Conservation (phyloP, 2,888 invertebrate species). For the Argyresthia goedartella region DNA sequence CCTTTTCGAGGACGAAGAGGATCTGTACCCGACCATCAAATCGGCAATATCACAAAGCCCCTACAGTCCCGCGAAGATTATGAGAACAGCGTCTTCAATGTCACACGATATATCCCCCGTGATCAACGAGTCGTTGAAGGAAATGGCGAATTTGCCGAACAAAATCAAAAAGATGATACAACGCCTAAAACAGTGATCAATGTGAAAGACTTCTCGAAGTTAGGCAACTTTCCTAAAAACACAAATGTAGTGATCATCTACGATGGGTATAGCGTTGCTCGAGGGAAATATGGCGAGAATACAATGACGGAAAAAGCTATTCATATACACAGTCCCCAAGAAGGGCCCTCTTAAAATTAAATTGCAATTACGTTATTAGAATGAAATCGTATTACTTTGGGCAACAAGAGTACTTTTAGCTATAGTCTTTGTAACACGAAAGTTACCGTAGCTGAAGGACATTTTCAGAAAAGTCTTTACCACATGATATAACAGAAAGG, state of each 20-base stretch:
- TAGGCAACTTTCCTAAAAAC: conserved; percentile 19
- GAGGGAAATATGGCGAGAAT: conserved; percentile 53
- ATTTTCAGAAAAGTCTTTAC: no score
- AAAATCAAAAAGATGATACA: conserved; percentile 51
- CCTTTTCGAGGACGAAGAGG: conserved; percentile 40
- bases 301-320: conserved; percentile 44
- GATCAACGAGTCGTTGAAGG: conserved; percentile 49
- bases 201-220: conserved; percentile 15
- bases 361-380: not conserved
- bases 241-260: conserved; percentile 45
- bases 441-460: no score
- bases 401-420: not conserved
- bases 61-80: conserved; percentile 35
- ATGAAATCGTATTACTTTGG: not conserved
- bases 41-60: conserved; percentile 28
- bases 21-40: conserved; percentile 31
- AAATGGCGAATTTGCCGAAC: conserved; percentile 48
- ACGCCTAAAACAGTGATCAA: conserved; percentile 42
- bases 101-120: conserved; percentile 44
- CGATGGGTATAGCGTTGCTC: conserved; percentile 58
- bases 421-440: no score
- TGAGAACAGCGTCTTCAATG: conserved; percentile 39
- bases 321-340: conserved; percentile 21
- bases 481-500: no score
- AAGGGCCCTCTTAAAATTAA: not conserved